Evolutionary conservation across 2,113 vertebrate genomes (phyloP).

Genomic region (Mesembrinibis cayennensis): DNA sequence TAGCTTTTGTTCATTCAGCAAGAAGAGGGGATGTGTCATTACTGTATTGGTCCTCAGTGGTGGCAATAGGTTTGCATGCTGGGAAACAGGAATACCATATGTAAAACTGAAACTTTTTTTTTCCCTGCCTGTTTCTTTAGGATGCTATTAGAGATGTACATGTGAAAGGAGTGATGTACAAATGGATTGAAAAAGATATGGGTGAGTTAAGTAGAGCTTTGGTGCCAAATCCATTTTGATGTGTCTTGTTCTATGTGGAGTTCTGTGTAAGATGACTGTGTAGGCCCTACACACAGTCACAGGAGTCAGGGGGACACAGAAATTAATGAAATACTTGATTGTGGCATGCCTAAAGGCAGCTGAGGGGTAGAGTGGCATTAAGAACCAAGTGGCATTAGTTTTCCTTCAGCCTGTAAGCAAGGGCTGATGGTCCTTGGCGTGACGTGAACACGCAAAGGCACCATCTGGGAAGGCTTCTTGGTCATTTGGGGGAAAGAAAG

Average conservation of each 20-base stretch:
- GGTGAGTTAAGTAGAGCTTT: slow-evolving; percentile 70
- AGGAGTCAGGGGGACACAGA: neutral
- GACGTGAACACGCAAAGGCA: neutral
- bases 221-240: neutral
- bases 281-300: neutral
- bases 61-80: neutral
- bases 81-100: neutral
- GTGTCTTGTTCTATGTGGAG: rapidly evolving
- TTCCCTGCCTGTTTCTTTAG: slow-evolving; percentile 44
- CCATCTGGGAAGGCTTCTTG: neutral
- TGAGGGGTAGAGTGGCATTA: neutral
- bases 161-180: slow-evolving; percentile 84
- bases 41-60: neutral
- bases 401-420: neutral
- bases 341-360: neutral
- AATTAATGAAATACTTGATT: neutral
- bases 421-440: neutral
- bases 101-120: neutral
- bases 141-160: slow-evolving; percentile 83
- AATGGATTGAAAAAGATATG: slow-evolving; percentile 82
- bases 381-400: neutral
- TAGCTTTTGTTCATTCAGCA: neutral
- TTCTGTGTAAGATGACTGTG: neutral
- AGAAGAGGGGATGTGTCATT: neutral
- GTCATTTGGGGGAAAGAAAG: neutral